Percentiles rank a stretch among this genome's conserved stretches.
Evolutionary conservation across 2,888 invertebrate species (phyloP).

Genomic region (Odontocolon sp.): DNA sequence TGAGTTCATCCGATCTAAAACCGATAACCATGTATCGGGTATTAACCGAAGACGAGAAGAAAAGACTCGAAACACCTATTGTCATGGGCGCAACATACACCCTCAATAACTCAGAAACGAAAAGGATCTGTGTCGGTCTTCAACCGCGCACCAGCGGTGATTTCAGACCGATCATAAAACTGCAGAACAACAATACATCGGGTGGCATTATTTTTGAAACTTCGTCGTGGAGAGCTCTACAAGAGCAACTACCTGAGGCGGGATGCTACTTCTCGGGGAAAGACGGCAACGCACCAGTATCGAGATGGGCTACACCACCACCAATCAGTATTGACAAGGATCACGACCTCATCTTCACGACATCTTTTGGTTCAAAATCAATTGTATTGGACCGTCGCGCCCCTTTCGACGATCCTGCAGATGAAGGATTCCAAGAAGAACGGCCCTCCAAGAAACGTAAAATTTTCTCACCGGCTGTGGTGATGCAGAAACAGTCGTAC

Average conservation of each 20-base stretch:
- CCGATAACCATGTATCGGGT: background rate
- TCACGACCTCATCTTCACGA: background rate
- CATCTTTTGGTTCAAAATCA: background rate
- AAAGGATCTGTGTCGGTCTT: background rate
- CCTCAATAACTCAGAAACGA: conserved; percentile 1
- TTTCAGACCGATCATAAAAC: background rate
- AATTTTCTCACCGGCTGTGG: too few species aligned
- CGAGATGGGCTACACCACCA: background rate
- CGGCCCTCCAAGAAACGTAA: too few species aligned
- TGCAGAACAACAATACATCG: background rate
- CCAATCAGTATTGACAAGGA: background rate
- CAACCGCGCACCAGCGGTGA: background rate
- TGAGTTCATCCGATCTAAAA: too few species aligned
- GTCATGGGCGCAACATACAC: background rate
- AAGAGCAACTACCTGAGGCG: background rate
- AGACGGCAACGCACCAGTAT: background rate
- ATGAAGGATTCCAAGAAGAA: too few species aligned
- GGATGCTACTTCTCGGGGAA: background rate
- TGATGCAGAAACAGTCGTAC: background rate
- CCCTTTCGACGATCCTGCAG: too few species aligned
- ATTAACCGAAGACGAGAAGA: background rate
- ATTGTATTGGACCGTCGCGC: background rate
- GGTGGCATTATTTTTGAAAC: background rate
- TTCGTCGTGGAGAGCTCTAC: background rate
- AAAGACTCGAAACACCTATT: background rate